Base-by-base conservation (phyloP, 2,797 vertebrate genomes). In the Pseudocheirus occidentalis region DNA sequence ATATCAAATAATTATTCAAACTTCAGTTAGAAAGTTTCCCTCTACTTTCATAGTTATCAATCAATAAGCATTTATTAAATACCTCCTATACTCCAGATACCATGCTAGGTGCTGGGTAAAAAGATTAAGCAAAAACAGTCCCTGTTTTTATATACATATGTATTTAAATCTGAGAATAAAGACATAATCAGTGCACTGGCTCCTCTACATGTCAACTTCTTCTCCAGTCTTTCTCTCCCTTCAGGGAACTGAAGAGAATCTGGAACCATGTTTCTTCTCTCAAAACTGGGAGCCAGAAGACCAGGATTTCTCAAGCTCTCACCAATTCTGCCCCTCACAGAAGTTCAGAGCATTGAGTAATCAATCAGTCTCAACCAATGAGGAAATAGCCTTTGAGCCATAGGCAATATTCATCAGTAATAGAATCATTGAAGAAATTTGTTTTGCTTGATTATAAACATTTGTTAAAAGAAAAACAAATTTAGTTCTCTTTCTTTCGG, bases 1-100 rank as follows among this genome's bases (percentile, higher is more conserved):
- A 46, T 52, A 90, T n/a, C 94, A 66, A 95, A 92, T 73, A 95
- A 40, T 24, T 55, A 5, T 94, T 29, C 31, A 21, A 96, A 46
- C 0, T 89, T 55, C 34, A 94, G 54, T 92, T 91, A 90, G 50
- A 92, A 96, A 81, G 21, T 94, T 3, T 57, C 21, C 52, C 34
- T 57, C 21, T 1, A 18, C 87, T 95, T 95, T 24, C 29, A 91
- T 57, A 58, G 93, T 90, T 96, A 46, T 81, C 1, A 40, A 40
- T 62, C 59, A n/a, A 40, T 0, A 18, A 40, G 16, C 16, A 73
- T 40, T 18, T 73, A 73, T 73, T 73, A 73, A 73, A 81, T 46
- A 40, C n/a, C 5, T 81, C 18, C 34, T n/a, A 46, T 81, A 46
- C 46, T 2, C 18, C 66, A 81, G 18, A 81, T 81, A 81, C 14